Conservation (phyloP, 2,113 vertebrate species). For the Pungitius pungitius region DNA sequence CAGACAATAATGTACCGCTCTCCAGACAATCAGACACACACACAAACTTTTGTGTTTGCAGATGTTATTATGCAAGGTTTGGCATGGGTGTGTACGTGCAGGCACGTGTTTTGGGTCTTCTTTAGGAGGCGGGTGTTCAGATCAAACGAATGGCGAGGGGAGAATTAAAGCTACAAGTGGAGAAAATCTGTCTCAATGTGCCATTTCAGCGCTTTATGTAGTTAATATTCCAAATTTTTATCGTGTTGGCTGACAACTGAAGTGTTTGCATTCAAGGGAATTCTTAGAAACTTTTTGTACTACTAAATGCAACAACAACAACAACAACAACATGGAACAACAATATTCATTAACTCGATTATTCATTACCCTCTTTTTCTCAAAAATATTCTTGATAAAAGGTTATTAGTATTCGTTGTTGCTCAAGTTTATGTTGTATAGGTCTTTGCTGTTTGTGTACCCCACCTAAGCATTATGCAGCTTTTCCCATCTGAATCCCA, state of each 20-base stretch:
- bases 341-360: constrained; percentile 9
- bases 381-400: constrained; percentile 15
- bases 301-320: neutral
- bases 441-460: constrained; percentile 14
- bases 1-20: constrained; percentile 75
- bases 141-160: constrained; percentile 72
- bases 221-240: constrained; percentile 27
- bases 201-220: neutral
- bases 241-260: constrained; percentile 11
- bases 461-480: constrained; percentile 4
- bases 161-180: constrained; percentile 55
- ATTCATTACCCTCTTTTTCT: constrained; percentile 23
- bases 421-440: constrained; percentile 26
- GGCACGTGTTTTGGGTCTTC: constrained; percentile 35
- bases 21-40: constrained; percentile 61
- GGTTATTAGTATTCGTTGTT: constrained; percentile 8
- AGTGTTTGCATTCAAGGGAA: constrained; percentile 17
- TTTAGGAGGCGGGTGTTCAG: constrained; percentile 62
- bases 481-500: constrained; percentile 26
- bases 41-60: constrained; percentile 54
- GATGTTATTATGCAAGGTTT: constrained; percentile 66
- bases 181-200: constrained; percentile 45
- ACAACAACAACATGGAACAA: neutral
- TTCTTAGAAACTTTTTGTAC: constrained; percentile 19
- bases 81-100: constrained; percentile 20